Percentiles rank a stretch among this genome's conserved stretches.
Conservation (phyloP, 2,113 vertebrate genomes). For the Columbina picui region DNA sequence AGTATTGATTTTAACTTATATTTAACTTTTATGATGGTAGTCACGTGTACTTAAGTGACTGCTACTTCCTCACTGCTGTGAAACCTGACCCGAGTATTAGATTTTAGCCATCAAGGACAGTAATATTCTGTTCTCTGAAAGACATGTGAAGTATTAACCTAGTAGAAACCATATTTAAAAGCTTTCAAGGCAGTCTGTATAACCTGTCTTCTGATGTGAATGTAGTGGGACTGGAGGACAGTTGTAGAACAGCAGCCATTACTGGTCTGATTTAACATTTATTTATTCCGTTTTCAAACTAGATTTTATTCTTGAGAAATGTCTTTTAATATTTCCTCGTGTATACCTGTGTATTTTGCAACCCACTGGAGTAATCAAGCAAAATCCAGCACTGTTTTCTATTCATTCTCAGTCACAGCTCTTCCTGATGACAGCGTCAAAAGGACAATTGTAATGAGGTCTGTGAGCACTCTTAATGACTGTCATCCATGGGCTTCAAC, state of each 20-base stretch:
- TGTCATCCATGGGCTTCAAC: not conserved
- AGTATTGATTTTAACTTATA: slow-evolving; percentile 67
- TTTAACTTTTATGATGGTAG: slow-evolving; percentile 55
- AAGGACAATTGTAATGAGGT: not conserved
- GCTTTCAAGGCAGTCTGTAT: not conserved
- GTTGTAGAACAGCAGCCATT: not conserved
- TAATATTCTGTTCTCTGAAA: not conserved
- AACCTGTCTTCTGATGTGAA: not conserved
- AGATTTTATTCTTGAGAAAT: not conserved
- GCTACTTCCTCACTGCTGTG: not conserved
- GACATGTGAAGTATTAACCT: not conserved
- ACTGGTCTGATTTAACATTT: not conserved
- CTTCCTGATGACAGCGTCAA: not conserved
- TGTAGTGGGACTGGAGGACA: not conserved
- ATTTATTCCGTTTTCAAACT: not conserved
- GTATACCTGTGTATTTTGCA: not conserved
- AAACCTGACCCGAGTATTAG: slow-evolving; percentile 1
- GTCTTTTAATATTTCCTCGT: not conserved
- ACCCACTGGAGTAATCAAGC: not conserved
- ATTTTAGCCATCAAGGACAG: not conserved
- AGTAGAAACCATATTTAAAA: not conserved
- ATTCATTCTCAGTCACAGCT: not conserved
- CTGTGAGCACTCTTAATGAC: not conserved
- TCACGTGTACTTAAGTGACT: not conserved
- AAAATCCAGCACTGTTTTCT: not conserved